Conservation (phyloP, 2,888 invertebrate species). For the Eulithis testata region DNA sequence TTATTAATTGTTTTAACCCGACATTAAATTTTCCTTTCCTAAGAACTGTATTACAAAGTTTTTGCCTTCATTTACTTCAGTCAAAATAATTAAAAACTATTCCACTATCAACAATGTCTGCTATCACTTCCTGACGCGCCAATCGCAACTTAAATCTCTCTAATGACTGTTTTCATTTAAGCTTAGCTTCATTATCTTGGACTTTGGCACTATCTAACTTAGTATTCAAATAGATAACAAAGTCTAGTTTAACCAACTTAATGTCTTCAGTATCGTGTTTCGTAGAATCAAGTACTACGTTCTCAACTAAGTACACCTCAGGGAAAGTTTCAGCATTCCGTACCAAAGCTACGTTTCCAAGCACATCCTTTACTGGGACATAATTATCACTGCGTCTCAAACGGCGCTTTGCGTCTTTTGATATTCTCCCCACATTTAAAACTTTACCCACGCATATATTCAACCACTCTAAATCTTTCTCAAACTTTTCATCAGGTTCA, state of each 20-base stretch:
- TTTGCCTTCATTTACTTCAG: not conserved
- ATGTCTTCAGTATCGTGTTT: not conserved
- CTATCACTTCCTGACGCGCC: slow-evolving; percentile 29
- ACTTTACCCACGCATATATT: slow-evolving; percentile 43
- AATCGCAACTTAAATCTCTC: slow-evolving; percentile 49
- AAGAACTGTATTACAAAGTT: no score
- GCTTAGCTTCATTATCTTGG: slow-evolving; percentile 54
- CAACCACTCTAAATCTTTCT: slow-evolving; percentile 43
- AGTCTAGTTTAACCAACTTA: slow-evolving; percentile 1
- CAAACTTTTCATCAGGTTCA: slow-evolving; percentile 45
- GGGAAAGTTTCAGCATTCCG: not conserved
- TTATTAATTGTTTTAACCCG: no score
- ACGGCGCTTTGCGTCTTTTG: slow-evolving; percentile 29
- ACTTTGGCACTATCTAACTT: slow-evolving; percentile 57
- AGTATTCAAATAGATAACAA: slow-evolving; percentile 32
- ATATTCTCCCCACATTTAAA: slow-evolving; percentile 38
- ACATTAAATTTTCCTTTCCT: no score
- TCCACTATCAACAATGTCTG: slow-evolving; percentile 8
- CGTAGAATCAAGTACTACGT: not conserved
- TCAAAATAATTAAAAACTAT: slow-evolving; percentile 1
- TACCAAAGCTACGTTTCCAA: slow-evolving; percentile 7
- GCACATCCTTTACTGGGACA: slow-evolving; percentile 15
- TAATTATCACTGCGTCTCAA: slow-evolving; percentile 25
- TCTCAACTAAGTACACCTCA: not conserved
- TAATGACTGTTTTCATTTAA: slow-evolving; percentile 53